These are phyloP conservation scores for Catocala sponsa DNA, from an alignment of 2,888 invertebrate genomes.

Conservation along the genomic window DNA sequence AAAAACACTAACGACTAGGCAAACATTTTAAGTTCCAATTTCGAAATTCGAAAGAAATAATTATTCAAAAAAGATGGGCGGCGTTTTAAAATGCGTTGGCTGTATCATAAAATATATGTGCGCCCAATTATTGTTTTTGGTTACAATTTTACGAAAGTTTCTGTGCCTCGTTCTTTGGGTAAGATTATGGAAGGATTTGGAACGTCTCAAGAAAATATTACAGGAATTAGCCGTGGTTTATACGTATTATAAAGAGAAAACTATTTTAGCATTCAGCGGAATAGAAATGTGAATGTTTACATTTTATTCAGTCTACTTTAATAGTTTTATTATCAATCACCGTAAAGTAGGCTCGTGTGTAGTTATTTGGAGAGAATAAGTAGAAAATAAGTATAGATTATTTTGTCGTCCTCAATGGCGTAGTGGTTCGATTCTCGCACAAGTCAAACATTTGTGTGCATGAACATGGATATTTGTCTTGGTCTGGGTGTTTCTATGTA, in stretches of 20 bases:
- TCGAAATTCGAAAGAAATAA: conserved; percentile 16
- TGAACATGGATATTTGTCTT: too few relatives aligned
- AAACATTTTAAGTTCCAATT: conserved; percentile 31
- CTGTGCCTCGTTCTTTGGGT: neutral
- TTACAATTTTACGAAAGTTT: conserved; percentile 1
- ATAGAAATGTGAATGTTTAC: too few relatives aligned
- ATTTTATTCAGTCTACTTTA: too few relatives aligned
- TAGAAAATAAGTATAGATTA: too few relatives aligned
- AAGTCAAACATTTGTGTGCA: too few relatives aligned
- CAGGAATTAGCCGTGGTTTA: conserved; percentile 14
- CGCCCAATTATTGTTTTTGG: neutral
- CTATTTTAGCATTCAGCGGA: too few relatives aligned
- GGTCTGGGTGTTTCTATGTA: too few relatives aligned
- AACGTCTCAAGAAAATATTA: conserved; percentile 27
- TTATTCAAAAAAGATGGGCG: conserved; percentile 14
- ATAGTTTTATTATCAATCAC: too few relatives aligned
- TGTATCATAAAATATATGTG: conserved; percentile 2
- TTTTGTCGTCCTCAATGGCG: too few relatives aligned
- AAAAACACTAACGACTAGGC: conserved; percentile 47
- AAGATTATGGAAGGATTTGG: conserved; percentile 24
- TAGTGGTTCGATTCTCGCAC: too few relatives aligned
- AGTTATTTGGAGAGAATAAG: too few relatives aligned
- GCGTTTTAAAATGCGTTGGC: conserved; percentile 9
- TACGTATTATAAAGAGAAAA: neutral
- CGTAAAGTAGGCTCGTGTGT: too few relatives aligned